A percentile compares a stretch with the other conserved stretches of the same genome.
phyloP scores from a whole-genome alignment of 2,797 vertebrate species.

The Cheirogaleus major region DNA sequence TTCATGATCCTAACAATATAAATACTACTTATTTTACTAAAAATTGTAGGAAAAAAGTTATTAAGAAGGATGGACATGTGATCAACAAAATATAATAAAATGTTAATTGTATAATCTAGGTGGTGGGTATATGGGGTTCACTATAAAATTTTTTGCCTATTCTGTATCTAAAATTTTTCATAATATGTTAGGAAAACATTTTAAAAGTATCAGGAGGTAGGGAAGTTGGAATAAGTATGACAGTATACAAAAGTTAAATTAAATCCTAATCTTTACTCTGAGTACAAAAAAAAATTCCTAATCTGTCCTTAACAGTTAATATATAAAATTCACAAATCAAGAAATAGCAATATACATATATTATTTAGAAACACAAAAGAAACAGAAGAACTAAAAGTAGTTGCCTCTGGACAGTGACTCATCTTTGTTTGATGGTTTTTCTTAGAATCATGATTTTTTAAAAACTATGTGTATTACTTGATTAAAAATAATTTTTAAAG shows the following conservation, averaged over 20 bases:
- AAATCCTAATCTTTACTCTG: too few relatives aligned
- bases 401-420: background rate
- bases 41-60: background rate
- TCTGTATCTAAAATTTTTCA: background rate
- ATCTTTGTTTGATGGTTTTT: background rate
- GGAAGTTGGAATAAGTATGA: background rate
- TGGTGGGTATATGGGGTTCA: background rate
- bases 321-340: background rate
- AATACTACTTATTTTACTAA: conserved; percentile 10
- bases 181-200: background rate
- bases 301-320: background rate
- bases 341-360: background rate
- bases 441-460: background rate
- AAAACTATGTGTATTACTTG: background rate
- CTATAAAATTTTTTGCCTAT: conserved; percentile 31
- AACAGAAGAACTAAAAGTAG: background rate
- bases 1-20: background rate
- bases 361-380: conserved; percentile 39
- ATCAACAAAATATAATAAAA: conserved; percentile 31
- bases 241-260: background rate
- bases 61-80: background rate
- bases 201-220: background rate
- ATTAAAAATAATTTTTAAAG: background rate
- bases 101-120: background rate
- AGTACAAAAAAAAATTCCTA: background rate